These are phyloP conservation scores for Ormia ochracea DNA, from an alignment of 2,888 invertebrate genomes.

Conservation along the genomic window DNA sequence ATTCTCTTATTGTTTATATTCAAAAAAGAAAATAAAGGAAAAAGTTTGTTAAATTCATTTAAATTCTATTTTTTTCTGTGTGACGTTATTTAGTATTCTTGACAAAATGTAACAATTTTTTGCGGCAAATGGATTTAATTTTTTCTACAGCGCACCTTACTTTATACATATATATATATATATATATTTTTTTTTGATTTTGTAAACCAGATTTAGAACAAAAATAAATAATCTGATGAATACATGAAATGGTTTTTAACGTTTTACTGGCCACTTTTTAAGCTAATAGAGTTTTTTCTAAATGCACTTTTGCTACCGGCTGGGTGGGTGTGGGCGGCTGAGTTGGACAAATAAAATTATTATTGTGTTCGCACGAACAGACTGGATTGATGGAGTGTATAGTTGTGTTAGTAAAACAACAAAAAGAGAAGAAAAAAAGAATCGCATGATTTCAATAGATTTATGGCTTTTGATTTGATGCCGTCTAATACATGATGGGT, in stretches of 20 bases:
- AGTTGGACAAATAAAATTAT: background rate
- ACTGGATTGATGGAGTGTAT: background rate
- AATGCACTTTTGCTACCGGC: background rate
- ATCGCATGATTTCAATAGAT: conserved; percentile 24
- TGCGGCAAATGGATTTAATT: conserved; percentile 37
- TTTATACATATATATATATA: background rate
- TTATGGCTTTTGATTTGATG: conserved; percentile 52
- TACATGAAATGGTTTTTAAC: conserved; percentile 42
- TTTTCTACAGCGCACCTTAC: conserved; percentile 18
- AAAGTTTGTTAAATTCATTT: conserved; percentile 41
- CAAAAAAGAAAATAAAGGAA: background rate
- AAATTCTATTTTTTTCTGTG: conserved; percentile 9
- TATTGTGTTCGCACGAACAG: background rate
- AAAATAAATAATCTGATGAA: conserved; percentile 8
- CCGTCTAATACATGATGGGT: conserved; percentile 31
- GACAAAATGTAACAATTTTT: conserved; percentile 32
- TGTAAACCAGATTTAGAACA: background rate
- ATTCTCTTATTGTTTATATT: conserved; percentile 33
- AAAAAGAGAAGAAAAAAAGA: background rate
- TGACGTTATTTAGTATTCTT: conserved; percentile 20
- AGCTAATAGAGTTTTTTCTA: background rate
- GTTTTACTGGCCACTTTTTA: conserved; percentile 41
- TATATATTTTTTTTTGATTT: conserved; percentile 34
- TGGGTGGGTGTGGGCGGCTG: background rate
- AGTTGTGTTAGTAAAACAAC: background rate